Conservation (phyloP, 1,140 invertebrate species). For the Musca domestica region DNA sequence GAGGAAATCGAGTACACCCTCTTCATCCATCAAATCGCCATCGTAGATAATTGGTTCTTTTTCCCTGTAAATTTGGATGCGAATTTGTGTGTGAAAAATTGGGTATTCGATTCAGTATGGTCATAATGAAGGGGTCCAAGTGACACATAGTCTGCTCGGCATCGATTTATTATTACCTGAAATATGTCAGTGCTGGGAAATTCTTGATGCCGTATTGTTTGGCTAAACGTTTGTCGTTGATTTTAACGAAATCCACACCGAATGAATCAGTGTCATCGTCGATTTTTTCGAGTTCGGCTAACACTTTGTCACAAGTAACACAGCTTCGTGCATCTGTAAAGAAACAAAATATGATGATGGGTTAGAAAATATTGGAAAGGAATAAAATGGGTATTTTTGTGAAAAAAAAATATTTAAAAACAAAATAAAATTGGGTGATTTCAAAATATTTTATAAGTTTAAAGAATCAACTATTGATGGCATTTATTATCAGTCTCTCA, state of each 20-base stretch:
- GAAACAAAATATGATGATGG: neutral
- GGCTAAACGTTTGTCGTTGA: slow-evolving; percentile 91
- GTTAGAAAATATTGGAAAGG: neutral
- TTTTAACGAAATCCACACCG: slow-evolving; percentile 92
- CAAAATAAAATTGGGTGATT: too few relatives aligned
- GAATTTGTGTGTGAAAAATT: neutral
- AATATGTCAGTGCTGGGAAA: slow-evolving; percentile 92
- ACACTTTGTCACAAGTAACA: slow-evolving; percentile 85
- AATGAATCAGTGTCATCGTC: slow-evolving; percentile 92
- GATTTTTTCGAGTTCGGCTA: slow-evolving; percentile 89
- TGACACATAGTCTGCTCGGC: too few relatives aligned
- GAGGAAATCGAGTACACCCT: slow-evolving; percentile 87
- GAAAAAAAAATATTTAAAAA: too few relatives aligned
- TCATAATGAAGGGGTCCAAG: neutral
- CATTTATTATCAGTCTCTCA: too few relatives aligned
- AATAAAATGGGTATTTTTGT: too few relatives aligned
- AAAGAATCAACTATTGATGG: too few relatives aligned
- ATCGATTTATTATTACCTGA: slow-evolving; percentile 58
- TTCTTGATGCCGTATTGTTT: slow-evolving; percentile 92
- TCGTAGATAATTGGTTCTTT: slow-evolving; percentile 91
- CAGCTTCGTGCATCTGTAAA: slow-evolving; percentile 82
- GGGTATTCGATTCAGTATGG: neutral
- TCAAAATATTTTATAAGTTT: too few relatives aligned
- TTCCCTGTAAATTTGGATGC: slow-evolving; percentile 57
- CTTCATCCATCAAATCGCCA: slow-evolving; percentile 93